phyloP scores from a whole-genome alignment of 37 sponge, comb jelly and placozoan genomes.

The Geodia barretti region DNA sequence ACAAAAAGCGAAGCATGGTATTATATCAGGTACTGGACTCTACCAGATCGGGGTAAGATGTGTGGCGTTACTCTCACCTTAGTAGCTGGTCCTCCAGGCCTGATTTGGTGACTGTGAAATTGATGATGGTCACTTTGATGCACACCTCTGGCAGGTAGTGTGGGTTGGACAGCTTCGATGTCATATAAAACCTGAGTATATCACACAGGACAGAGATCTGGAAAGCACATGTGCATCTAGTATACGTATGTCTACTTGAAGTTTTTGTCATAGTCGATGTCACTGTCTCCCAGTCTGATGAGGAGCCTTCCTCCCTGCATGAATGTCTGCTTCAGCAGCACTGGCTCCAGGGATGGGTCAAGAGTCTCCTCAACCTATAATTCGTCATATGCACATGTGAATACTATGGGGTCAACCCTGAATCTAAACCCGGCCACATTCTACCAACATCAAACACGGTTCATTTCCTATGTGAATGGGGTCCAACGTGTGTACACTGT shows the following conservation, averaged over 20 bases:
- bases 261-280: slow-evolving; percentile 98
- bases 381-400: too few species aligned
- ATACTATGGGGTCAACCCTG: too few species aligned
- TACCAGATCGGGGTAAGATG: background rate
- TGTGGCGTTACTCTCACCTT: slow-evolving; percentile 34
- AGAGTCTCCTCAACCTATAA: slow-evolving; percentile 88
- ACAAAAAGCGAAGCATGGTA: background rate
- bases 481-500: background rate
- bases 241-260: too few species aligned
- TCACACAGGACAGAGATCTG: background rate
- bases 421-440: too few species aligned
- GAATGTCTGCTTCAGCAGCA: slow-evolving; percentile 97
- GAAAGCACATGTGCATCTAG: background rate
- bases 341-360: slow-evolving; percentile 97
- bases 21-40: background rate
- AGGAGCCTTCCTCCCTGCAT: slow-evolving; percentile 93
- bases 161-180: slow-evolving; percentile 97
- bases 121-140: slow-evolving; percentile 99
- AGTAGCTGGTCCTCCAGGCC: slow-evolving; percentile 99
- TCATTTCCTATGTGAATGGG: too few species aligned
- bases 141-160: slow-evolving; percentile 99
- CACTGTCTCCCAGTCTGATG: slow-evolving; percentile 97
- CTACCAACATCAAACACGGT: too few species aligned
- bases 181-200: slow-evolving; percentile 93
- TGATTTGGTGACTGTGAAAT: slow-evolving; percentile 96